Percentiles rank a stretch among this genome's conserved stretches.
Conservation (phyloP, 2,797 vertebrate genomes). For the Cacajao melanocephalus region DNA sequence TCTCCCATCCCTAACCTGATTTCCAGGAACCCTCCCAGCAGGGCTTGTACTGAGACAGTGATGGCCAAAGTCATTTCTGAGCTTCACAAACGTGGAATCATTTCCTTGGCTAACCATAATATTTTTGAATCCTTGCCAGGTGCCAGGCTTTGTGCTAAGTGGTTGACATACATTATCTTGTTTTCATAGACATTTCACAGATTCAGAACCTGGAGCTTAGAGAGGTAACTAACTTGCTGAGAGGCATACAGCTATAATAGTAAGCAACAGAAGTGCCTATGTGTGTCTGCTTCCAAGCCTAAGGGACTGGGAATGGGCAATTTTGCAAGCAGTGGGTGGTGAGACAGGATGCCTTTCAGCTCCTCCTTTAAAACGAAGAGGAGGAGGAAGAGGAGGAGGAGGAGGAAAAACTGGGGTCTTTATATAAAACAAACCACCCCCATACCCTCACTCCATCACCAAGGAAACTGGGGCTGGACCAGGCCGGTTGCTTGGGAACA, state of each 20-base stretch:
- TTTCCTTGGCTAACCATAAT: background rate
- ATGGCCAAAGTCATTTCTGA: background rate
- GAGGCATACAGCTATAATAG: background rate
- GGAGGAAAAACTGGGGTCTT: constrained; percentile 23
- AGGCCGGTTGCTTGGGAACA: constrained; percentile 64
- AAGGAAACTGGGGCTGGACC: constrained; percentile 57
- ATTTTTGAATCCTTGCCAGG: background rate
- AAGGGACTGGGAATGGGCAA: background rate
- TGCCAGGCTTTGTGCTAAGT: background rate
- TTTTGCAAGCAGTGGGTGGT: background rate
- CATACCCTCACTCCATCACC: constrained; percentile 24
- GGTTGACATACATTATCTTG: background rate
- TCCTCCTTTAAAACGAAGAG: background rate
- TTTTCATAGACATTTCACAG: background rate
- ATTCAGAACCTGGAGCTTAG: background rate
- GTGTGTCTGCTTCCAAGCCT: constrained; percentile 27
- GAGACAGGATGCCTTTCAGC: background rate
- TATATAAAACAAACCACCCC: constrained; percentile 57
- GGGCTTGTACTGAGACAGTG: background rate
- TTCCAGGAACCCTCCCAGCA: background rate
- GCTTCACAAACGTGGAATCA: background rate
- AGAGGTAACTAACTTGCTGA: background rate
- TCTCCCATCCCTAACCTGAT: background rate
- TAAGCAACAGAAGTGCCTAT: background rate
- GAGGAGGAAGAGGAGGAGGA: background rate